Conservation (phyloP, 1,140 invertebrate species). For the Nylanderia fulva region DNA sequence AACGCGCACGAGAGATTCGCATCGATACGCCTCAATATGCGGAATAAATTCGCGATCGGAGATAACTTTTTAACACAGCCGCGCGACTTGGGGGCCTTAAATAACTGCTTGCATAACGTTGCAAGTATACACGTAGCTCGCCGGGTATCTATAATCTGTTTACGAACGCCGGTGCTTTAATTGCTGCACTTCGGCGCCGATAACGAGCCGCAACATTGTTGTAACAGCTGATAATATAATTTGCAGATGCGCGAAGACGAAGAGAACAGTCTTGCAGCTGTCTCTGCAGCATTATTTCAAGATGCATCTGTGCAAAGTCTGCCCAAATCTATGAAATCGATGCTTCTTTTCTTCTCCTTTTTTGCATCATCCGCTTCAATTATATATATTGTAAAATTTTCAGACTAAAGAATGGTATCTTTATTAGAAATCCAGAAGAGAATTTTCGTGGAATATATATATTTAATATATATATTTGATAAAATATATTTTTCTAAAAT, state of each 20-base stretch:
- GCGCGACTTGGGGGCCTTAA: constrained; percentile 11
- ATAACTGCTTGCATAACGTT: constrained; percentile 65
- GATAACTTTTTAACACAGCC: constrained; percentile 33
- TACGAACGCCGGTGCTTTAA: constrained; percentile 57
- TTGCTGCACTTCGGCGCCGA: constrained; percentile 51
- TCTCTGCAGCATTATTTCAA: not conserved
- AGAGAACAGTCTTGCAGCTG: not conserved
- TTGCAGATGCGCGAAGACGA: not conserved
- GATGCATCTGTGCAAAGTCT: constrained; percentile 40
- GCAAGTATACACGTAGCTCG: not conserved
- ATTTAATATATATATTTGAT: not conserved
- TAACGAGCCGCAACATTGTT: constrained; percentile 41
- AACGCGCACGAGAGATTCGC: constrained; percentile 9
- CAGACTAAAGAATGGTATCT: not conserved
- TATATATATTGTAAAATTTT: constrained; percentile 7
- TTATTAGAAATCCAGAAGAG: not conserved
- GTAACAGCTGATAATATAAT: constrained; percentile 69
- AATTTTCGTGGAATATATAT: not conserved
- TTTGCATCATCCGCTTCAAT: not conserved
- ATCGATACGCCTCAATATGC: not conserved
- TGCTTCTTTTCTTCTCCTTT: no score
- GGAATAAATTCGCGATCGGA: not conserved
- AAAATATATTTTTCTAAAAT: not conserved
- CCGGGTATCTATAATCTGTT: constrained; percentile 64
- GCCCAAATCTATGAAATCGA: constrained; percentile 34